Conservation (phyloP, 2,797 vertebrate genomes). For the Pterois miles region DNA sequence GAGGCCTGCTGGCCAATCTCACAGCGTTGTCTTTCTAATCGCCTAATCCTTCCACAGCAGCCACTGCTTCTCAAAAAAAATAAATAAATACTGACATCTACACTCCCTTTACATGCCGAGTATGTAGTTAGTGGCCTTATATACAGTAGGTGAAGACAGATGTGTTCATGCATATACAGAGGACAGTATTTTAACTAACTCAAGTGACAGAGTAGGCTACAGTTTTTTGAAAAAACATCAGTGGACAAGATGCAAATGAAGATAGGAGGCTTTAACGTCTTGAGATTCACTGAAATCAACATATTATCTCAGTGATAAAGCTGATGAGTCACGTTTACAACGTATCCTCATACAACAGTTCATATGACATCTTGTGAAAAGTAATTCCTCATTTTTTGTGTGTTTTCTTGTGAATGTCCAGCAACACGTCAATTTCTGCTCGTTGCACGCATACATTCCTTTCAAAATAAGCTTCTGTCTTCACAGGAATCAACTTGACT, state of each 20-base stretch:
- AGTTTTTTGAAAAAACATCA: not conserved
- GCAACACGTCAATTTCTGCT: no score
- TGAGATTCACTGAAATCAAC: no score
- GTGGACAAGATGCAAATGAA: not conserved
- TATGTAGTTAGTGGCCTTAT: not conserved
- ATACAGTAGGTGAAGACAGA: not conserved
- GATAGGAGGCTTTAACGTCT: not conserved
- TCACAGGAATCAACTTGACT: no score
- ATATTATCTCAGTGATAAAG: no score
- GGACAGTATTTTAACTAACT: not conserved
- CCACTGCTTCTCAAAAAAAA: conserved; percentile 21
- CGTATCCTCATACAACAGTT: no score
- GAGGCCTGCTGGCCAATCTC: conserved; percentile 53
- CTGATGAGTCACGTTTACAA: no score
- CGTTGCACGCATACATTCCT: no score
- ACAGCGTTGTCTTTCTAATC: conserved; percentile 54
- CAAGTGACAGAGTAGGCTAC: not conserved
- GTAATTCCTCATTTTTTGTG: no score
- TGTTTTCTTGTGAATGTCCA: no score
- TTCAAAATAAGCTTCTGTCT: no score
- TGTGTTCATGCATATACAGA: not conserved
- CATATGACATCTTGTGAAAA: no score
- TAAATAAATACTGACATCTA: not conserved
- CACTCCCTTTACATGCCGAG: conserved; percentile 2
- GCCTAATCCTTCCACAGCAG: conserved; percentile 58